Evolutionary conservation across 92 coral and sea anemone species (phyloP), one percentile per base, ranked within the genome.

Genomic region (Epizoanthus ramosus): DNA sequence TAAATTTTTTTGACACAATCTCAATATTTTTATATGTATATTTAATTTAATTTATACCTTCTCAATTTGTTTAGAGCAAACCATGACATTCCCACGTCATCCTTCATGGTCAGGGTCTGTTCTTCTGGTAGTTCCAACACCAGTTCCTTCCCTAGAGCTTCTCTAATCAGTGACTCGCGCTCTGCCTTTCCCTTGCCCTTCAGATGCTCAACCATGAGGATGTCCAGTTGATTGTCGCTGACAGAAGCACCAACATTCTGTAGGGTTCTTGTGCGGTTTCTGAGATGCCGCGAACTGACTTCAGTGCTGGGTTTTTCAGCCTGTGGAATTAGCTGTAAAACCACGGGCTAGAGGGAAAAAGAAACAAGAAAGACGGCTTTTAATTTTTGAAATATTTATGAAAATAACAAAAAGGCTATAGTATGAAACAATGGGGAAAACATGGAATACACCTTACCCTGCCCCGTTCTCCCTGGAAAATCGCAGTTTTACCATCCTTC

Each of bases 401-500:
- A 37, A 37, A 37, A 37, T 37, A 6, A 37, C 3, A 37, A 37
- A 37, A 37, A 37, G 43, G 5, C 43, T 37, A 37, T 37, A 37
- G 43, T 37, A 37, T 37, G 43, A 37, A 37, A 37, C 43, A 37
- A 37, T 37, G 43, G 43, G 4, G 4, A 37, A 37, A 37, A 37
- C 5, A 37, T 37, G 43, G 43, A 37, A 37, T 37, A 3, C 6
- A 5, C 3, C 65, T 60, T 60, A 60, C 22, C 65, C 65, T 60
- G 65, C 65, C 65, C 65, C 65, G 9, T 24, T 60, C 22, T 60
- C 65, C 65, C 23, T 60, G 65, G 6, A 60, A 60, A 7, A 60
- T 18, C 23, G 65, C 65, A 60, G 65, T 60, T 60, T 60, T 60
- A 18, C 61, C 65, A n/a, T 60, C 65, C 65, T 60, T 60, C 2